Evolutionary conservation across 2,113 vertebrate genomes (phyloP).

Genomic region (Poeciliopsis occidentalis): DNA sequence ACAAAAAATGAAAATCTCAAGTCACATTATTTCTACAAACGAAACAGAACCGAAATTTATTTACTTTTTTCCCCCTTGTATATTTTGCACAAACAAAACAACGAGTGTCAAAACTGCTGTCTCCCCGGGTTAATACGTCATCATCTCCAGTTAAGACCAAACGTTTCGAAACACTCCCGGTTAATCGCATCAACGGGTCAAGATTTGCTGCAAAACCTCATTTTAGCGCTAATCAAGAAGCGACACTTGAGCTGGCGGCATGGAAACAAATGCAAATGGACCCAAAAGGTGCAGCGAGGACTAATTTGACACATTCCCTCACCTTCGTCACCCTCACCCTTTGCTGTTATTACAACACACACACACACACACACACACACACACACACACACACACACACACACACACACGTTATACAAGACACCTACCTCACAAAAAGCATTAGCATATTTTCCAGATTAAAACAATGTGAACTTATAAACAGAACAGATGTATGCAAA

Average conservation of each 20-base stretch:
- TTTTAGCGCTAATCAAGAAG: conserved; percentile 14
- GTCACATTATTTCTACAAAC: too few species aligned
- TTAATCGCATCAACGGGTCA: conserved; percentile 19
- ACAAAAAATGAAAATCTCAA: too few species aligned
- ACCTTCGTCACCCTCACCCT: conserved; percentile 61
- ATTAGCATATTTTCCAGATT: conserved; percentile 69
- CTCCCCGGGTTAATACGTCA: too few species aligned
- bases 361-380: conserved; percentile 9
- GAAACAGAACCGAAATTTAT: too few species aligned
- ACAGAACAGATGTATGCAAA: conserved; percentile 71
- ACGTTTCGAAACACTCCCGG: neutral
- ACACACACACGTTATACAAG: conserved; percentile 16
- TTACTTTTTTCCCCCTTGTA: too few species aligned
- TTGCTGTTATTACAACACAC: conserved; percentile 50
- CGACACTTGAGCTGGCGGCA: conserved; percentile 25
- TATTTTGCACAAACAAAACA: too few species aligned
- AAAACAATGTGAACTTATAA: conserved; percentile 70
- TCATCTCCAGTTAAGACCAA: neutral
- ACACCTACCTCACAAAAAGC: conserved; percentile 22
- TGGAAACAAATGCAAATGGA: conserved; percentile 48
- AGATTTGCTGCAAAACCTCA: neutral
- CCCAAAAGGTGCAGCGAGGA: conserved; percentile 44
- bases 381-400: neutral
- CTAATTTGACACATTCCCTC: conserved; percentile 58
- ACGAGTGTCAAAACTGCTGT: too few species aligned